Evolutionary conservation across 2,797 vertebrate genomes (phyloP).

Genomic region (Artibeus lituratus): DNA sequence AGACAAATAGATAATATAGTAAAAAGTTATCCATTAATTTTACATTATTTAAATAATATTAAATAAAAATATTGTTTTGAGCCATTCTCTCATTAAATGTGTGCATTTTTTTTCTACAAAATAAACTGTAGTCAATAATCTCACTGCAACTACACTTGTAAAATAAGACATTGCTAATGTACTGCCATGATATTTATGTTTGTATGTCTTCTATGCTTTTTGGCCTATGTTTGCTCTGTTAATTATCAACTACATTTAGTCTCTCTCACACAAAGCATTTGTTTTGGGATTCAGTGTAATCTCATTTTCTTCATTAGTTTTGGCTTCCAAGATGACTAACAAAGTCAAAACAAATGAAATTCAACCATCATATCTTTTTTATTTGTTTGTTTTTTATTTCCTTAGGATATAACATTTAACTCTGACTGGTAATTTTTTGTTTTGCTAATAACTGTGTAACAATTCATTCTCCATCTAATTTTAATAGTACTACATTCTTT

Average conservation of each 20-base stretch:
- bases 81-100: background rate
- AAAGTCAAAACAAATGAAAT: slow-evolving; percentile 19
- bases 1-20: background rate
- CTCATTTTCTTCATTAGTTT: background rate
- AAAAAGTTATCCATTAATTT: background rate
- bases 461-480: background rate
- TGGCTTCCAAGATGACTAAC: background rate
- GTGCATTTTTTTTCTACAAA: background rate
- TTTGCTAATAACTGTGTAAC: background rate
- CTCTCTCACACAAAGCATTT: background rate
- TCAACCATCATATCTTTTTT: background rate
- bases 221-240: background rate
- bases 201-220: background rate
- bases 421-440: background rate
- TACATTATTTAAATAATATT: background rate
- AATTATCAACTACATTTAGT: background rate
- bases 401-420: background rate
- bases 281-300: background rate
- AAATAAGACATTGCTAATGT: background rate
- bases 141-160: background rate
- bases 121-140: background rate
- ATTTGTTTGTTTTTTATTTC: background rate
- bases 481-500: background rate
- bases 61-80: background rate
- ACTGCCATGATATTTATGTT: background rate